Evolutionary conservation across 2,888 invertebrate genomes (phyloP), one percentile per base, ranked within the genome.

Genomic region (Hypena proboscidalis): DNA sequence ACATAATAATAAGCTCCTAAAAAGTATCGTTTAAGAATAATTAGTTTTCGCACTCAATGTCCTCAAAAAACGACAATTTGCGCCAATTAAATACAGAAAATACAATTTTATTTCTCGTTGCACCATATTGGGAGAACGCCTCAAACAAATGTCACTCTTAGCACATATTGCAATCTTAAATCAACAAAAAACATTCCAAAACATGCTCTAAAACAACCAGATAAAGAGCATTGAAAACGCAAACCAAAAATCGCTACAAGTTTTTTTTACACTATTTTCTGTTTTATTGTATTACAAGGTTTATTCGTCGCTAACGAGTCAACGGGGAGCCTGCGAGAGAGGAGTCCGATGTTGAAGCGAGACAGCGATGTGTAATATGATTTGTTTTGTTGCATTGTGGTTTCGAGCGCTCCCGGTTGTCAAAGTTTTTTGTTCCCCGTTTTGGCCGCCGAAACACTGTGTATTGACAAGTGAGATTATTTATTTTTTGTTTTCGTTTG

Each of bases 61-160:
- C 70, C 70, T 49, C 58, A 55, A 60, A 61, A 62, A 69, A 65
- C 64, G 63, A 69, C 75, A 75, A 82, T 80, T 81, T 77, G 74
- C 63, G 52, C 73, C 85, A 88, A 88, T 89, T 87, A 88, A 85
- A 85, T 85, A 80, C 68, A 81, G 77, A 85, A 83, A 85, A 86
- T 80, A 83, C 80, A 81, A 83, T 85, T 85, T 70, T 44, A 74
- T 74, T 80, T 75, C 70, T 75, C 77, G 70, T 65, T 67, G 69
- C 74, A 83, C 81, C 86, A 86, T 87, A 85, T 85, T 87, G 84
- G 77, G 83, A 74, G 79, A 77, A 85, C 90, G 90, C 90, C 89
- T 87, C 80, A 80, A 77, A 85, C 90, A 89, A 90, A 89, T 90
- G 90, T 83, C 80, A 78, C 77, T 74, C 25, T 76, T 74, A 70